Percentiles rank a stretch among this genome's conserved stretches.
phyloP scores from a whole-genome alignment of 2,888 invertebrate genomes.

The Rhagonycha fulva region DNA sequence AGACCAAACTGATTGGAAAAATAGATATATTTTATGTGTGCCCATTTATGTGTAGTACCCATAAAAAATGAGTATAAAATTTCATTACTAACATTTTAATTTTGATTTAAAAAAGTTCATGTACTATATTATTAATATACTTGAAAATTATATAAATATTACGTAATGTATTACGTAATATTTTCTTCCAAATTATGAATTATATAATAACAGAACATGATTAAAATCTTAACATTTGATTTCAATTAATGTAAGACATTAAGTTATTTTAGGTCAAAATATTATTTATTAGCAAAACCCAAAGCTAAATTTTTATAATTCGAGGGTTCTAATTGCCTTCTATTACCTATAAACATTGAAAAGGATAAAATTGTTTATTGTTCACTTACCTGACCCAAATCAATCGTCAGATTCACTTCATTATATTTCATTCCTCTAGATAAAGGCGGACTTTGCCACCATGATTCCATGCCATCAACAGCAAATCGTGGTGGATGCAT shows the following conservation, averaged over 20 bases:
- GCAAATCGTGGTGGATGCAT: constrained; percentile 90
- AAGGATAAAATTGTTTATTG: background rate
- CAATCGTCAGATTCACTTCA: constrained; percentile 95
- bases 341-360: background rate
- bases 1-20: no score
- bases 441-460: constrained; percentile 99
- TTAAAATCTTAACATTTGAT: background rate
- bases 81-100: background rate
- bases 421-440: constrained; percentile 97
- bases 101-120: background rate
- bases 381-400: constrained; percentile 88
- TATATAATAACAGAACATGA: background rate
- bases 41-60: no score
- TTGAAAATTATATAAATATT: background rate
- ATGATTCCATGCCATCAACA: constrained; percentile 93
- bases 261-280: no score
- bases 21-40: background rate
- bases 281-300: background rate
- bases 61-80: background rate
- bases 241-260: background rate
- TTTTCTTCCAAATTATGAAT: background rate
- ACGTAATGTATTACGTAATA: background rate
- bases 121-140: no score
- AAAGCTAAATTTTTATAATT: background rate
- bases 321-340: background rate